A percentile compares a stretch with the other conserved stretches of the same genome.
Evolutionary conservation across 92 coral and sea anemone genomes (phyloP).

Genomic region (Blastomussa wellsi): DNA sequence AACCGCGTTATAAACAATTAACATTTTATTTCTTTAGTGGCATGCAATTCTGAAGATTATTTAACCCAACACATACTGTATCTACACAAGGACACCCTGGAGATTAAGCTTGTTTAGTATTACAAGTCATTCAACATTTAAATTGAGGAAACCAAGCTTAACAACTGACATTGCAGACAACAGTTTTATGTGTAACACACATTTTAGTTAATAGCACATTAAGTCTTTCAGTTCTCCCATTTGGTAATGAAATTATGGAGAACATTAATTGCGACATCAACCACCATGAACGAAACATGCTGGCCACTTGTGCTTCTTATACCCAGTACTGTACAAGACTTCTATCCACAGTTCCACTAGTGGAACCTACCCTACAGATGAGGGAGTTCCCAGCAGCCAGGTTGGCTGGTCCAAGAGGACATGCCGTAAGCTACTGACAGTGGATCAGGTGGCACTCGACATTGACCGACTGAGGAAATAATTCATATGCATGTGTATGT

Average conservation of each 20-base stretch:
- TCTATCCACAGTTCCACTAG: conserved; percentile 7
- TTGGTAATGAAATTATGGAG: conserved; percentile 22
- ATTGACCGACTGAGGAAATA: conserved; percentile 28
- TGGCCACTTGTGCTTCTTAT: conserved; percentile 35
- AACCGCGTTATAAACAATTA: neutral
- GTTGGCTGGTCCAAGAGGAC: conserved; percentile 36
- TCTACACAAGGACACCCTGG: too few relatives aligned
- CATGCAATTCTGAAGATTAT: neutral
- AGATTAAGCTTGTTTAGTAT: too few relatives aligned
- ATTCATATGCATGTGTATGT: conserved; percentile 12
- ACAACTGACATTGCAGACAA: neutral
- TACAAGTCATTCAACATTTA: neutral
- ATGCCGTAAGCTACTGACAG: conserved; percentile 30
- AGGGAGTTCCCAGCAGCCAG: conserved; percentile 25
- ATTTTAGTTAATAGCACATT: neutral
- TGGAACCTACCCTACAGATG: conserved; percentile 39
- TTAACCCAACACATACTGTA: neutral
- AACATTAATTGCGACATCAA: conserved; percentile 1
- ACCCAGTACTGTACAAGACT: neutral
- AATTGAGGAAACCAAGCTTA: conserved; percentile 1
- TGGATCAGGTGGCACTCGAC: conserved; percentile 24
- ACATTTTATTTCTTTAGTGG: neutral
- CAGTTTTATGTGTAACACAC: neutral
- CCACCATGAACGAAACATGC: conserved; percentile 45
- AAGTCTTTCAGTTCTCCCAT: conserved; percentile 27